A percentile compares a stretch with the other conserved stretches of the same genome.
Conservation (phyloP, 2,113 vertebrate species). For the Hydrochoerus hydrochaeris region DNA sequence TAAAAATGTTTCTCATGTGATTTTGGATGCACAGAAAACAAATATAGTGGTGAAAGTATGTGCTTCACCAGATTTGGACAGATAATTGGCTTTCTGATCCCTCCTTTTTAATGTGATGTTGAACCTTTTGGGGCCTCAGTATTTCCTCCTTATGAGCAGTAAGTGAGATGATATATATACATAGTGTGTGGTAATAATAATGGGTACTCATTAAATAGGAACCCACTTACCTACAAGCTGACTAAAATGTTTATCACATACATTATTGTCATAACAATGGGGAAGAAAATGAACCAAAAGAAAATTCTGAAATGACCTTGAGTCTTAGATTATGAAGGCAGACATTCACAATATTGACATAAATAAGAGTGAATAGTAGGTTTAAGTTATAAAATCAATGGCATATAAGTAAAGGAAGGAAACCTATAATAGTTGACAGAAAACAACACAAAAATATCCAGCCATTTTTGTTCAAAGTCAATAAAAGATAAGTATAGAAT, state of each 20-base stretch:
- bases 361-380: not conserved
- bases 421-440: not conserved
- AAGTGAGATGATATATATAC: not conserved
- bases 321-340: not conserved
- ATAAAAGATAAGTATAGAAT: not conserved
- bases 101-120: not conserved
- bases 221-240: not conserved
- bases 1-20: not conserved
- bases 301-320: slow-evolving; percentile 21
- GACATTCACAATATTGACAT: not conserved
- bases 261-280: not conserved
- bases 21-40: slow-evolving; percentile 10
- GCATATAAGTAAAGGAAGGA: not conserved
- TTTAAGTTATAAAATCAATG: not conserved
- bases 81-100: not conserved
- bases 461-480: not conserved
- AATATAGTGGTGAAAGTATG: not conserved
- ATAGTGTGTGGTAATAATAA: not conserved
- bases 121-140: not conserved
- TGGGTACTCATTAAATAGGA: not conserved
- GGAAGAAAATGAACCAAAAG: not conserved
- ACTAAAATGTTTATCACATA: not conserved
- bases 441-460: not conserved
- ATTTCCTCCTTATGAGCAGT: not conserved
- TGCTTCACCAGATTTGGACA: not conserved